Evolutionary conservation across 2,797 vertebrate genomes (phyloP).

Genomic region (Phoeniculus purpureus): DNA sequence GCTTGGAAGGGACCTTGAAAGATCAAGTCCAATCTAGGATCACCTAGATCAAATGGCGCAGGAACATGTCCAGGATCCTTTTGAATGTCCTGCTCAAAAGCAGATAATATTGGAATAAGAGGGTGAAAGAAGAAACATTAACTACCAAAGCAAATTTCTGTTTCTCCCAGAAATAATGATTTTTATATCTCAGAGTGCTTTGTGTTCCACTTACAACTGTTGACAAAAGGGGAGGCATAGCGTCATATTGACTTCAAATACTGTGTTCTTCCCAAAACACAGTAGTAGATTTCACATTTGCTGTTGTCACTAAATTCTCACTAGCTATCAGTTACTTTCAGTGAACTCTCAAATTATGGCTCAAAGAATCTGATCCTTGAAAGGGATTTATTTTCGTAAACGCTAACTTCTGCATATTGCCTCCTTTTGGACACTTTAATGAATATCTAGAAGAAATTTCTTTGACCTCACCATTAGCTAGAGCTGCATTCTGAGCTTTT

Average conservation of each 20-base stretch:
- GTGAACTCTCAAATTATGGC: not conserved
- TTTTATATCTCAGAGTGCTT: not conserved
- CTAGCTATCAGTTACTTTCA: not conserved
- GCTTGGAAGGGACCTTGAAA: too few relatives aligned
- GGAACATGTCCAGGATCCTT: not conserved
- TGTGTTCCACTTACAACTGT: not conserved
- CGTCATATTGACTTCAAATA: not conserved
- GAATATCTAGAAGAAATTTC: too few relatives aligned
- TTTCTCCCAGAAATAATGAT: not conserved
- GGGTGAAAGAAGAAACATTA: not conserved
- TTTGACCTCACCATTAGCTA: not conserved
- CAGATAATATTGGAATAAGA: not conserved
- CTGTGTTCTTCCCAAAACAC: not conserved
- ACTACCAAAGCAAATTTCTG: not conserved
- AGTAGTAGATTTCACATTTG: not conserved
- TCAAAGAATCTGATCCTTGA: not conserved
- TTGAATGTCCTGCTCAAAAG: not conserved
- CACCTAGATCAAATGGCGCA: too few relatives aligned
- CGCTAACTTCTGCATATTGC: fast-evolving
- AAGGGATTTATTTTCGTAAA: fast-evolving
- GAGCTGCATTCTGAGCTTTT: not conserved
- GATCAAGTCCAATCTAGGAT: too few relatives aligned
- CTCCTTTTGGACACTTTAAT: not conserved
- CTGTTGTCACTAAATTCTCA: not conserved
- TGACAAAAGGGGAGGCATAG: not conserved